A percentile compares a stretch with the other conserved stretches of the same genome.
Conservation (phyloP, 2,888 invertebrate species). For the Pyrrhia umbra region DNA sequence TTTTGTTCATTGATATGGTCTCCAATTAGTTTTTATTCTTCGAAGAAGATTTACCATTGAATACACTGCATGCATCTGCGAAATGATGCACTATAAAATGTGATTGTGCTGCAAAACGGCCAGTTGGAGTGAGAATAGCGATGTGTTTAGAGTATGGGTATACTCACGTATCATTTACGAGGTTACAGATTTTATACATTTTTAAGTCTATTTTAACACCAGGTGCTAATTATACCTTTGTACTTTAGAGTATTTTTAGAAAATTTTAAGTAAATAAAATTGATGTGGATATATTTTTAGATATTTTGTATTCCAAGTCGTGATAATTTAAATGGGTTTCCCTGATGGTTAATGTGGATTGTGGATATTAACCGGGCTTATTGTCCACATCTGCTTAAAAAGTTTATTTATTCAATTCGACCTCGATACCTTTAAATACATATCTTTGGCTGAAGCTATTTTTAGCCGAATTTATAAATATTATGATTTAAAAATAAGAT, state of each 20-base stretch:
- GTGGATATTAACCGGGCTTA: neutral
- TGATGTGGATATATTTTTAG: neutral
- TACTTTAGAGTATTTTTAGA: neutral
- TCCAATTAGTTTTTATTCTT: constrained; percentile 38
- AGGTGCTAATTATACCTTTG: constrained; percentile 6
- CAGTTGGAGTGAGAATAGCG: neutral
- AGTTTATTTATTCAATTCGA: neutral
- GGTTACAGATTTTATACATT: neutral
- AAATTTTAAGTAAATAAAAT: constrained; percentile 3
- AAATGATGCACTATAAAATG: constrained; percentile 26
- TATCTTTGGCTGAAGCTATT: neutral
- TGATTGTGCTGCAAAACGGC: constrained; percentile 17
- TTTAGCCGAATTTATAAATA: neutral
- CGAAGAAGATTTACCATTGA: constrained; percentile 4
- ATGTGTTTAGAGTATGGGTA: neutral
- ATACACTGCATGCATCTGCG: constrained; percentile 17
- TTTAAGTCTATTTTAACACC: neutral
- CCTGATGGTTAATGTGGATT: neutral
- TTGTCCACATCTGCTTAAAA: neutral
- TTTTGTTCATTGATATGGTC: constrained; percentile 20
- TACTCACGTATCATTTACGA: neutral
- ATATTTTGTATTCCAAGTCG: neutral
- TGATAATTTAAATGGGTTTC: constrained; percentile 1
- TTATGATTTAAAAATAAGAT: constrained; percentile 1
- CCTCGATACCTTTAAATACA: neutral